Conservation (phyloP, 2,797 vertebrate species). For the Platalea minor region DNA sequence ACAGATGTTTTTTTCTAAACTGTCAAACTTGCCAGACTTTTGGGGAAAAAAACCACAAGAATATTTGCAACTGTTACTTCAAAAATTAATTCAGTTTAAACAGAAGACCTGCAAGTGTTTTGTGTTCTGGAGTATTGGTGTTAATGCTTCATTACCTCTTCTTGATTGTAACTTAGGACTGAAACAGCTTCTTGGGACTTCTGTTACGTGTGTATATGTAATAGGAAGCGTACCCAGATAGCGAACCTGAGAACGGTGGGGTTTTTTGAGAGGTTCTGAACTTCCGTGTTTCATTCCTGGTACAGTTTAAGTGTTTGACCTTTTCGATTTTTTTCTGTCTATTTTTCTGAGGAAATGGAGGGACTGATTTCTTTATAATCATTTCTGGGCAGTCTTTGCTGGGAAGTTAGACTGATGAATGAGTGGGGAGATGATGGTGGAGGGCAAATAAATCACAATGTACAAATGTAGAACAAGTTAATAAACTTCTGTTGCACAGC, state of each 20-base stretch:
- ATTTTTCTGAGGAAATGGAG: background rate
- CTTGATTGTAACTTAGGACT: background rate
- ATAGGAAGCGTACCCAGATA: background rate
- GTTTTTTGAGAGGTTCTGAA: background rate
- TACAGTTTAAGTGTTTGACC: background rate
- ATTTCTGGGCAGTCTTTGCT: background rate
- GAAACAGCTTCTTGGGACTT: background rate
- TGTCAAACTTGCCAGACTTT: background rate
- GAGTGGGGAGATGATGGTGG: background rate
- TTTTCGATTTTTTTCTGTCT: background rate
- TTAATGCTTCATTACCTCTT: background rate
- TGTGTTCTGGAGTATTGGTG: background rate
- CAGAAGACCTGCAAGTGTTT: background rate
- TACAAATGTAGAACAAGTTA: background rate
- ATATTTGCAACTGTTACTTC: background rate
- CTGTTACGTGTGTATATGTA: background rate
- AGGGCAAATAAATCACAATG: background rate
- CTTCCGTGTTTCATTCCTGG: background rate
- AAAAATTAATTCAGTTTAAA: background rate
- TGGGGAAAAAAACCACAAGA: background rate
- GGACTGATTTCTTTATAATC: rapidly evolving
- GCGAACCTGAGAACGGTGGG: background rate
- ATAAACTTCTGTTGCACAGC: background rate
- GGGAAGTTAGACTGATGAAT: background rate
- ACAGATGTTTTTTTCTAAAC: background rate